Evolutionary conservation across 2,888 invertebrate species (phyloP).

Genomic region (Cephus runcator): DNA sequence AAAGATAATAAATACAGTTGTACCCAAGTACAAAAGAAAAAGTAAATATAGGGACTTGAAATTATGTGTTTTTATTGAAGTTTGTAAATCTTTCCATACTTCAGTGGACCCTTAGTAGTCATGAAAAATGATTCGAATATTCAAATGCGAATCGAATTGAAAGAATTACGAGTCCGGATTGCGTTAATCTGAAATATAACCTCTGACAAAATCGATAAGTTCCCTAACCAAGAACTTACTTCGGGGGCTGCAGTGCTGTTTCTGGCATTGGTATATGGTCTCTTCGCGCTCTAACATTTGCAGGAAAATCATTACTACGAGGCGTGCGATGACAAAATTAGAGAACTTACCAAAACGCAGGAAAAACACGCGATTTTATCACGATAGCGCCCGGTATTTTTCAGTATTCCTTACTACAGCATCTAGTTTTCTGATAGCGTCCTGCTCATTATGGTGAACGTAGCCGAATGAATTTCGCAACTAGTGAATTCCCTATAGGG

Average conservation of each 20-base stretch:
- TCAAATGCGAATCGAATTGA: neutral
- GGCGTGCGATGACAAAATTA: constrained; percentile 1
- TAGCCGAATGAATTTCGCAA: neutral
- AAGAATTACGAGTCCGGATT: neutral
- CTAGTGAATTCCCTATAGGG: neutral
- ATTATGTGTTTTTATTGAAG: neutral
- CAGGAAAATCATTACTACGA: constrained; percentile 6
- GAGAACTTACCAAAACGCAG: constrained; percentile 1
- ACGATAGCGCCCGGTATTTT: neutral
- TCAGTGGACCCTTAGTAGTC: neutral
- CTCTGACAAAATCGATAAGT: neutral
- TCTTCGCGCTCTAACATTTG: constrained; percentile 5
- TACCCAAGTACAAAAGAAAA: neutral
- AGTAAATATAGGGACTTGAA: neutral
- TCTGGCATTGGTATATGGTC: constrained; percentile 2
- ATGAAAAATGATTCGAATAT: neutral
- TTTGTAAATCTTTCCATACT: neutral
- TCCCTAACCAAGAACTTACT: constrained; percentile 7
- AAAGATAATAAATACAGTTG: neutral
- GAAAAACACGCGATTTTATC: constrained; percentile 3
- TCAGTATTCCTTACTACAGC: neutral
- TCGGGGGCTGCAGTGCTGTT: constrained; percentile 1
- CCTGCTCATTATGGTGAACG: neutral
- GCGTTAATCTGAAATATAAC: neutral
- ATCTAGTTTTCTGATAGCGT: neutral